Evolutionary conservation across 2,888 invertebrate species (phyloP), one percentile per base, ranked within the genome.

Genomic region (Bellardia bayeri): DNA sequence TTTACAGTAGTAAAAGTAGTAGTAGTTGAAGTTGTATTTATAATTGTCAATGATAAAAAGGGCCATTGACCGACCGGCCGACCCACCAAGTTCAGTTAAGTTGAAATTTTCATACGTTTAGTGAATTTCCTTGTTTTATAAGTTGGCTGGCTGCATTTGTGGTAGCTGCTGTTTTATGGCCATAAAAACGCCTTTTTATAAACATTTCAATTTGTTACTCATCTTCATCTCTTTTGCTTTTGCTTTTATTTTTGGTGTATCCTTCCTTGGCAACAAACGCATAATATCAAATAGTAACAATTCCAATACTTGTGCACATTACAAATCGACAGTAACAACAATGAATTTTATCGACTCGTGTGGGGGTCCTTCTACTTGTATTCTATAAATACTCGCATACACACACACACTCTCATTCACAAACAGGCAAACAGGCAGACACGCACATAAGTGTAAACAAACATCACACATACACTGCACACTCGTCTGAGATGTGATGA

Each of bases 111-210:
- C 33, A 37, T 42, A 42, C 11, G 30, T 54, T 42, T 51, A 54
- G 23, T 37, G 42, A 30, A 42, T 54, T 51, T 66, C 14, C 9
- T 45, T 68, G 37, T 80, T 51, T 75, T 54, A 4, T 11, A 33
- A n/a, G 30, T 58, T 75, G 6, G 40, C 37, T 9, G 14, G 14
- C 42, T 40, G 72, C 13, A n/a, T 9, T 4, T 69, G 6, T 56
- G 23, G 76, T 66, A 23, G 45, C 30, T 74, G 13, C 16, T 56
- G 11, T 64, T 75, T 72, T 68, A 69, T 11, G 33, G 54, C 63
- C 71, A 76, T 76, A 76, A 76, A 78, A 78, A 83, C 76, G 74
- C 63, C 68, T 80, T 69, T 76, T 80, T 74, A 54, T 16, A n/a
- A 51, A 66, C 66, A 86, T 68, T 76, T 69, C 64, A 61, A 78